These are phyloP conservation scores for Lasiurus borealis DNA, from an alignment of 2,113 vertebrate species.

Conservation along the genomic window DNA sequence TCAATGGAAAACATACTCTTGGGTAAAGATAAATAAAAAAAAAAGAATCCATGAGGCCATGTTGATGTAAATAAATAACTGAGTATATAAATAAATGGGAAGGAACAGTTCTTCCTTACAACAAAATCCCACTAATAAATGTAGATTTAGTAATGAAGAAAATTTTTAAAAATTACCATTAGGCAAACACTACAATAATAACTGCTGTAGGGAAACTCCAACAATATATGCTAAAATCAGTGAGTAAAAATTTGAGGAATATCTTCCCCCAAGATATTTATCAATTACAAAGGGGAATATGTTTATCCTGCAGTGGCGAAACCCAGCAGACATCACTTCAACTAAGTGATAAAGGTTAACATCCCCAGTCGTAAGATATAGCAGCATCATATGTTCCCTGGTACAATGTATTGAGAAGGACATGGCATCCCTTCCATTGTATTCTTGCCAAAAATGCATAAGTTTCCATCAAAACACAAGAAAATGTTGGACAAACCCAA, in stretches of 20 bases:
- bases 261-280: not conserved
- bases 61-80: constrained; percentile 3
- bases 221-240: not conserved
- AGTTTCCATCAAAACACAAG: constrained; percentile 32
- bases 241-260: not conserved
- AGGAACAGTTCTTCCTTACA: not conserved
- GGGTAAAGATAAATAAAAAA: too few relatives aligned
- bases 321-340: not conserved
- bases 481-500: constrained; percentile 22
- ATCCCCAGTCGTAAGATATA: constrained; percentile 18
- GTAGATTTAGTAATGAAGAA: not conserved
- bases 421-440: not conserved
- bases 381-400: not conserved
- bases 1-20: too few relatives aligned
- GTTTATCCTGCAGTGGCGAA: not conserved
- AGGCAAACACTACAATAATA: constrained; percentile 16
- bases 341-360: not conserved
- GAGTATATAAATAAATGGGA: constrained; percentile 26
- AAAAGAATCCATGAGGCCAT: not conserved
- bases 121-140: constrained; percentile 31
- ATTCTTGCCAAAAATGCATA: constrained; percentile 32
- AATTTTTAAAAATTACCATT: not conserved
- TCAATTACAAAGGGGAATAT: constrained; percentile 35
- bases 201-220: constrained; percentile 10
- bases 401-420: not conserved